These are phyloP conservation scores for Falco cherrug DNA, from an alignment of 2,797 vertebrate species.

Conservation along the genomic window DNA sequence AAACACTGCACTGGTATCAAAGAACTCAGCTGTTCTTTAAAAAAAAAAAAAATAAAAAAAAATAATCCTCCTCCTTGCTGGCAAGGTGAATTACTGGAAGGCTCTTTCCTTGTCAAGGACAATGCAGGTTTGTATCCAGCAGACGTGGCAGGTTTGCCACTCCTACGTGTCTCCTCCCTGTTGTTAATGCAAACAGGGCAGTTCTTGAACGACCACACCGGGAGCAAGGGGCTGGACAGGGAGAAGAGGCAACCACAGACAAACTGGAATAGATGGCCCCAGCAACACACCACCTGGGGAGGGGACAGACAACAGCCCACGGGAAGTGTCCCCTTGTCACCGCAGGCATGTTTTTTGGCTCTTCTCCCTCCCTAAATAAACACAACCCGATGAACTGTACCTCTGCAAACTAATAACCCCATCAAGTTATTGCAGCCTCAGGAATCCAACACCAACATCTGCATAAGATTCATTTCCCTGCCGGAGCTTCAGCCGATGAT, in stretches of 20 bases:
- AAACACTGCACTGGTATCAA: background rate
- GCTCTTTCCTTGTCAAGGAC: constrained; percentile 48
- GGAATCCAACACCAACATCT: background rate
- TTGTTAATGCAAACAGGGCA: background rate
- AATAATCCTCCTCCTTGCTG: background rate
- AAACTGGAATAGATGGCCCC: background rate
- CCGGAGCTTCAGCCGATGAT: rapidly evolving
- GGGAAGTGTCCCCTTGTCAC: background rate
- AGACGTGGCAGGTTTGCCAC: constrained; percentile 25
- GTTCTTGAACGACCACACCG: background rate
- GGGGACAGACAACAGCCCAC: background rate
- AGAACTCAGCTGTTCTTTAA: background rate
- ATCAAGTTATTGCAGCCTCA: background rate
- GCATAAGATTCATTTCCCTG: rapidly evolving
- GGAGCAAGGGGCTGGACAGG: background rate
- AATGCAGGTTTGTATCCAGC: background rate
- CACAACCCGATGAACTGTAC: rapidly evolving
- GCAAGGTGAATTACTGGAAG: constrained; percentile 37
- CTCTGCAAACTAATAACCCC: background rate
- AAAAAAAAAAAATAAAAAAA: background rate
- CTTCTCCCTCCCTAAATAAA: background rate
- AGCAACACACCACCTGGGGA: rapidly evolving
- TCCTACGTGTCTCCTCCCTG: background rate
- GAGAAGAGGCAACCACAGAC: rapidly evolving
- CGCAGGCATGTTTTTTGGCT: rapidly evolving